Evolutionary conservation across 1,140 invertebrate genomes (phyloP).

Genomic region (Drosophila mauritiana): DNA sequence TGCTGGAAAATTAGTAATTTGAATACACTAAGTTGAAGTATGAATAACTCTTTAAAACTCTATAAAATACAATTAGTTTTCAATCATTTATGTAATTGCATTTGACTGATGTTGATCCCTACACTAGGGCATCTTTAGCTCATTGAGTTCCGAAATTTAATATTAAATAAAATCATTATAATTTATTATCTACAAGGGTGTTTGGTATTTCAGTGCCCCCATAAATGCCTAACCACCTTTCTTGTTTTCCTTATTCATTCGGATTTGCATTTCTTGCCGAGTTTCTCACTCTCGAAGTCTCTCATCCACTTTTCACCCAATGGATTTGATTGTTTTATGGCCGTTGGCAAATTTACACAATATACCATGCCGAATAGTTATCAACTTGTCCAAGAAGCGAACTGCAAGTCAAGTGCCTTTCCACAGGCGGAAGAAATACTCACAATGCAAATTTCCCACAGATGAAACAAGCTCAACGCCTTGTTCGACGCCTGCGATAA

Average conservation of each 20-base stretch:
- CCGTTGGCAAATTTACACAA: conserved; percentile 73
- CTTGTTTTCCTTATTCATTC: conserved; percentile 17
- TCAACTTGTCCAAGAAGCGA: conserved; percentile 62
- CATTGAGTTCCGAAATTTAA: too few species aligned
- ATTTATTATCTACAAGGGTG: background rate
- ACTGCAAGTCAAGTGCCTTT: conserved; percentile 60
- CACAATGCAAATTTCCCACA: conserved; percentile 20
- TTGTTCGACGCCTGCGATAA: conserved; percentile 42
- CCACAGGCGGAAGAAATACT: conserved; percentile 27
- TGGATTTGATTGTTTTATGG: conserved; percentile 68
- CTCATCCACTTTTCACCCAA: conserved; percentile 54
- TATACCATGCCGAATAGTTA: conserved; percentile 59
- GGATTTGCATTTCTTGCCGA: conserved; percentile 62
- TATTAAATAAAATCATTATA: background rate
- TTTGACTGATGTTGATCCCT: too few species aligned
- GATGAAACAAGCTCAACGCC: conserved; percentile 29
- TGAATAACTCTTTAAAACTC: background rate
- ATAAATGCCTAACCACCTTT: background rate
- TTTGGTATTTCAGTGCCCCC: background rate
- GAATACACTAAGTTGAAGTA: background rate
- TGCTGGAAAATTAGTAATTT: background rate
- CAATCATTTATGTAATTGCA: too few species aligned
- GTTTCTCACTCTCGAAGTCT: conserved; percentile 8
- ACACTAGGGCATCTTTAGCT: too few species aligned
- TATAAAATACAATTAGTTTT: too few species aligned